Conservation (phyloP, 2,888 invertebrate genomes). For the Nemurella pictetii region DNA sequence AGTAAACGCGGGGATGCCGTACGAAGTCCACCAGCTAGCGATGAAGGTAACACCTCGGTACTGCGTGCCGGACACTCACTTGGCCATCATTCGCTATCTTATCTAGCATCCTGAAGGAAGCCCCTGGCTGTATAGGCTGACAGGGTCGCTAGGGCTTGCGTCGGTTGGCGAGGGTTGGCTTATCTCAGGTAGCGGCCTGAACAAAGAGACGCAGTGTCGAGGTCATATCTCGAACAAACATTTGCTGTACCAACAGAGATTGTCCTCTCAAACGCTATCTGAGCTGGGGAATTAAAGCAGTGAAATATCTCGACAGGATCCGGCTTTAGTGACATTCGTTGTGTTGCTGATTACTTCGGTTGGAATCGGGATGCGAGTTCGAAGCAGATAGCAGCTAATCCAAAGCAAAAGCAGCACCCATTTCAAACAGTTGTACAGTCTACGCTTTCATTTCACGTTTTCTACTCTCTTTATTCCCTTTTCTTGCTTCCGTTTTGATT, state of each 20-base stretch:
- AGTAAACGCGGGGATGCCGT: slow-evolving; percentile 51
- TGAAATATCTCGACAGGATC: too few species aligned
- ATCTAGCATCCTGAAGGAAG: background rate
- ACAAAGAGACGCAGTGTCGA: background rate
- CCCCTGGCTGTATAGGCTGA: background rate
- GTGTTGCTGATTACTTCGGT: too few species aligned
- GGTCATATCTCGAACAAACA: background rate
- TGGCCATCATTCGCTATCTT: background rate
- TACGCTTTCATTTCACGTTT: too few species aligned
- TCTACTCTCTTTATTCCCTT: too few species aligned
- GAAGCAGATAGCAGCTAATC: too few species aligned
- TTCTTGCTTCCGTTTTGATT: too few species aligned
- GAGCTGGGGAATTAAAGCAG: background rate
- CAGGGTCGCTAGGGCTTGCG: background rate
- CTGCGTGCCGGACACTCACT: background rate
- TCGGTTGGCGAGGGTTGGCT: background rate
- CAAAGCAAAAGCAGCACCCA: too few species aligned
- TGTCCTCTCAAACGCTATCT: background rate
- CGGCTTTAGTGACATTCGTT: too few species aligned
- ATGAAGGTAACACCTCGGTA: slow-evolving; percentile 34
- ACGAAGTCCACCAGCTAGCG: slow-evolving; percentile 37
- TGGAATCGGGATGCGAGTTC: too few species aligned
- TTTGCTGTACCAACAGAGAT: background rate
- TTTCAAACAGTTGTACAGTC: too few species aligned
- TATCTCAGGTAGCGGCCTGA: background rate